phyloP scores from a whole-genome alignment of 1,140 invertebrate species.

The Papilio glaucus region DNA sequence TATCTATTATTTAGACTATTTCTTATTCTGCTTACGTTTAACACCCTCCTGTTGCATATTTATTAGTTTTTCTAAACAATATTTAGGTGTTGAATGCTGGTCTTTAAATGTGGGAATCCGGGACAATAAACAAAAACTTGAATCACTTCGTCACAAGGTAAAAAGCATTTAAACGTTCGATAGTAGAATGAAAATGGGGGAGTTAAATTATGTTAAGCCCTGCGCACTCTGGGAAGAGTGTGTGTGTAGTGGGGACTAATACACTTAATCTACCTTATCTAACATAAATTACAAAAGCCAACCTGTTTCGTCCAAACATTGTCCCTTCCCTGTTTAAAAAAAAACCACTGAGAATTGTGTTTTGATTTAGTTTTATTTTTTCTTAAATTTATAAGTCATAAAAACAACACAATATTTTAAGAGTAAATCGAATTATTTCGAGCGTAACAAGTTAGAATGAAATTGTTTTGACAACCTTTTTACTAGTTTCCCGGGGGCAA shows the following conservation, averaged over 20 bases:
- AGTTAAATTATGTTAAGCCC: background rate
- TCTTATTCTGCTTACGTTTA: constrained; percentile 2
- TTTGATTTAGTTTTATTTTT: background rate
- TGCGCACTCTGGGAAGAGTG: background rate
- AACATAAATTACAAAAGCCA: constrained; percentile 8
- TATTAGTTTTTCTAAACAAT: background rate
- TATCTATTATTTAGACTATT: too few species aligned
- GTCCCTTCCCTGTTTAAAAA: background rate
- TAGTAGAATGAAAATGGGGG: background rate
- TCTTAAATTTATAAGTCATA: background rate
- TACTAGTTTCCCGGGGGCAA: constrained; percentile 9
- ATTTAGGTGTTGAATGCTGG: background rate
- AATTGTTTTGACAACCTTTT: constrained; percentile 14
- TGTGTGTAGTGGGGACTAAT: too few species aligned
- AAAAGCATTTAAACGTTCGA: background rate
- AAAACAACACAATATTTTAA: constrained; percentile 23
- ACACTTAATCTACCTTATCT: constrained; percentile 4
- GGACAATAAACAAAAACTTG: background rate
- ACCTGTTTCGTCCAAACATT: background rate
- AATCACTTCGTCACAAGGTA: background rate
- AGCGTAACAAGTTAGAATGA: background rate
- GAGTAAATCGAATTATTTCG: constrained; percentile 13
- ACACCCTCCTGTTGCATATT: background rate
- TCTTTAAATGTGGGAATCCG: background rate
- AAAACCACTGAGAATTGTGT: background rate